A percentile compares a stretch with the other conserved stretches of the same genome.
phyloP scores from a whole-genome alignment of 2,113 vertebrate genomes.

The Pachyramphus minor region DNA sequence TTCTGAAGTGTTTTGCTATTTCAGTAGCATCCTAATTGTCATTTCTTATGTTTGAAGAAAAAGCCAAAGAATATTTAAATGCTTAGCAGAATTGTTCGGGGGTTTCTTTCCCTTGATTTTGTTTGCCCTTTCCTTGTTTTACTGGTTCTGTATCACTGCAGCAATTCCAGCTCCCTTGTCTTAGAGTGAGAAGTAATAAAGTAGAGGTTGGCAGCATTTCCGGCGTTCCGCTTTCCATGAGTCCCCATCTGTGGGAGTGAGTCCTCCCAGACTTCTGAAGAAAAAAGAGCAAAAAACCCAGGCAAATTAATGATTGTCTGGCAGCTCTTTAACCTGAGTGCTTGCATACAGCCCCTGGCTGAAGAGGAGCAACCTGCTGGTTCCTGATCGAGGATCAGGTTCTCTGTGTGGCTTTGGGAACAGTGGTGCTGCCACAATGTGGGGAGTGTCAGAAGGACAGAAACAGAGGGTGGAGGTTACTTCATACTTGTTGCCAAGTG shows the following conservation, averaged over 20 bases:
- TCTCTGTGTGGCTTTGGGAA: neutral
- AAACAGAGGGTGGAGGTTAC: neutral
- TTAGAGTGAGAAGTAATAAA: neutral
- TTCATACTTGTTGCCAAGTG: neutral
- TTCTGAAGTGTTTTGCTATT: neutral
- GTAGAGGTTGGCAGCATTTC: neutral
- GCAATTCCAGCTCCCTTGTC: neutral
- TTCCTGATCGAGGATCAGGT: neutral
- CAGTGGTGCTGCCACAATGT: conserved; percentile 5
- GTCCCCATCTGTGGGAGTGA: neutral
- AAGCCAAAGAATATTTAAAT: neutral
- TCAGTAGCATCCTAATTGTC: neutral
- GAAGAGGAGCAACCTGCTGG: neutral
- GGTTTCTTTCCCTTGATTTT: neutral
- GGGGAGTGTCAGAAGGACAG: conserved; percentile 18
- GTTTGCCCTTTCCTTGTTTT: neutral
- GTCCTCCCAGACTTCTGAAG: neutral
- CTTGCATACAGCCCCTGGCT: neutral
- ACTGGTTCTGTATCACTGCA: neutral
- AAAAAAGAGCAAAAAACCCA: neutral
- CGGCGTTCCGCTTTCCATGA: accelerated
- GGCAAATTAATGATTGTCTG: neutral
- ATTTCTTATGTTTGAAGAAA: neutral
- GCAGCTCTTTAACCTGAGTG: neutral
- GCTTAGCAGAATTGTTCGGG: neutral